These are phyloP conservation scores for Apeltes quadracus DNA, from an alignment of 2,113 vertebrate genomes.

Conservation along the genomic window DNA sequence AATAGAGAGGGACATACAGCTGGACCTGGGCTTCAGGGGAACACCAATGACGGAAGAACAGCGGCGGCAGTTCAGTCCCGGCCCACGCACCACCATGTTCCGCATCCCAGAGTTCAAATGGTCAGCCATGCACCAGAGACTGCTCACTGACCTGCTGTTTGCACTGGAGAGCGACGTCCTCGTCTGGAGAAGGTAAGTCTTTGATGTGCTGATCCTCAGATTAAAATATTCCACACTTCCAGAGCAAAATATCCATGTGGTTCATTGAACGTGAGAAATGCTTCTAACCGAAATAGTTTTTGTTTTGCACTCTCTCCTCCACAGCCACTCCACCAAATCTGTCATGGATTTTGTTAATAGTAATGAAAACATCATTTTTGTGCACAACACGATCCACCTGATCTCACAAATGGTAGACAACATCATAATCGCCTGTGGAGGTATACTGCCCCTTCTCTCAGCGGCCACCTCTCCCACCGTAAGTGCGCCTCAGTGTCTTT, in stretches of 20 bases:
- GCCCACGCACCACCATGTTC: conserved; percentile 98
- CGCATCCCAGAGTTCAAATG: conserved; percentile 99
- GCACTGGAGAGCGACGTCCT: conserved; percentile 97
- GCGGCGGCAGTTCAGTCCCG: conserved; percentile 93
- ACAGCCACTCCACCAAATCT: conserved; percentile 95
- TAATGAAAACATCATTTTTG: conserved; percentile 99
- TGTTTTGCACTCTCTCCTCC: neutral
- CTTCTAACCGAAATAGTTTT: neutral
- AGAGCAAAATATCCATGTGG: neutral
- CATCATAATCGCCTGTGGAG: conserved; percentile 98
- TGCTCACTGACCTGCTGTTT: conserved; percentile 95
- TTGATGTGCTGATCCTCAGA: neutral
- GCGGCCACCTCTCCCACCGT: conserved; percentile 97
- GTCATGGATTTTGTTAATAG: conserved; percentile 99
- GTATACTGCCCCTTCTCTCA: conserved; percentile 96
- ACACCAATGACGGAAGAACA: conserved; percentile 95
- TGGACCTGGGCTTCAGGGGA: conserved; percentile 91
- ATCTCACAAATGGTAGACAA: conserved; percentile 99
- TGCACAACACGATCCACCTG: conserved; percentile 99
- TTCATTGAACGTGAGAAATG: neutral
- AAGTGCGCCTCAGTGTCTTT: conserved; percentile 78
- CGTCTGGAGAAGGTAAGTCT: conserved; percentile 92
- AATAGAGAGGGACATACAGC: conserved; percentile 88
- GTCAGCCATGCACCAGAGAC: conserved; percentile 96
- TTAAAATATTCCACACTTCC: neutral